Conservation (phyloP, 2,797 vertebrate genomes). For the Falco cherrug region DNA sequence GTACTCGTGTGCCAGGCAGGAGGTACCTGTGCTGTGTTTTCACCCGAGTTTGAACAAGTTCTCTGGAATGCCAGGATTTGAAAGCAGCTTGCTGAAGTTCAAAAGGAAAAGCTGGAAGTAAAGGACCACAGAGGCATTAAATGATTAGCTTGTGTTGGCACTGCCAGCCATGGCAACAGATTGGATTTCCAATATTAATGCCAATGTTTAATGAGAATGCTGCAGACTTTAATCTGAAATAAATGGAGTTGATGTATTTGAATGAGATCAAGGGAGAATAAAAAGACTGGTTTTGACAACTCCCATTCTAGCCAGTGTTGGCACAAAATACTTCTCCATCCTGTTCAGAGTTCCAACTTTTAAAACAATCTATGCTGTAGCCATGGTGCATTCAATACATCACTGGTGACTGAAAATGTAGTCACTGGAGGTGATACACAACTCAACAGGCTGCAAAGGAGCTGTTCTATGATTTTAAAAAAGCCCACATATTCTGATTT, state of each 20-base stretch:
- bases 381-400: not conserved
- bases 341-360: not conserved
- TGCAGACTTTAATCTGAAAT: constrained; percentile 12
- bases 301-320: not conserved
- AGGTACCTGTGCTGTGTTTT: not conserved
- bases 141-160: not conserved
- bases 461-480: not conserved
- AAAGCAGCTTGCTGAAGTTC: not conserved
- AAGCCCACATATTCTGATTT: not conserved
- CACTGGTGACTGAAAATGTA: not conserved
- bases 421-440: not conserved
- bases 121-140: not conserved
- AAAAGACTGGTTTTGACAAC: not conserved
- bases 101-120: not conserved
- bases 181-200: constrained; percentile 32
- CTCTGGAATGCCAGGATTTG: not conserved
- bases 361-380: not conserved
- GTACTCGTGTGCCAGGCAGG: not conserved
- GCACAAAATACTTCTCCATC: not conserved
- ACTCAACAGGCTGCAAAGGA: not conserved
- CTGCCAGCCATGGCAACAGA: not conserved
- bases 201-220: constrained; percentile 18
- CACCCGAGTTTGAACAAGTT: not conserved
- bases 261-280: not conserved
- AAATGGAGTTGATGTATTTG: not conserved